Evolutionary conservation across 2,888 invertebrate genomes (phyloP).

Genomic region (Morpho deidamia): DNA sequence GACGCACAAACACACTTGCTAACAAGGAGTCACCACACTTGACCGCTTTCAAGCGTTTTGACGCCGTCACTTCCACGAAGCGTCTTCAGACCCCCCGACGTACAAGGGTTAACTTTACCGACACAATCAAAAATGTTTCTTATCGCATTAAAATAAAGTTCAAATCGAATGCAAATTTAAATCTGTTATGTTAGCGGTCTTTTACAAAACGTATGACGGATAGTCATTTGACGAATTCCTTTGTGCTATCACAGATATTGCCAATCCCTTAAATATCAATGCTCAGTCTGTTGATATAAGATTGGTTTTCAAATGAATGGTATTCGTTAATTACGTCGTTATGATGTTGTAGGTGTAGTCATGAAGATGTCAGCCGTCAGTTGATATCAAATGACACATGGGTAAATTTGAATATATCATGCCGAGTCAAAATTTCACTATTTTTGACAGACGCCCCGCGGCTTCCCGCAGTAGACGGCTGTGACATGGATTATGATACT

Average conservation of each 20-base stretch:
- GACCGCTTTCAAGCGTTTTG: conserved; percentile 62
- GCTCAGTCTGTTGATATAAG: conserved; percentile 18
- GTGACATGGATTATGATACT: conserved; percentile 29
- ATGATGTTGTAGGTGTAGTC: conserved; percentile 32
- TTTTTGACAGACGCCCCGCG: conserved; percentile 49
- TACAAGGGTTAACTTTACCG: conserved; percentile 35
- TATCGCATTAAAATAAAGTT: conserved; percentile 27
- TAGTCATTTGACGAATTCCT: conserved; percentile 67
- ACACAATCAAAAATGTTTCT: conserved; percentile 26
- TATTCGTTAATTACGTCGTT: conserved; percentile 29
- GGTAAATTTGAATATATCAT: conserved; percentile 62
- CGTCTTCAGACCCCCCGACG: conserved; percentile 52
- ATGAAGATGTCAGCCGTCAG: conserved; percentile 65
- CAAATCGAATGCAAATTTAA: conserved; percentile 13
- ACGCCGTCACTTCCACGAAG: conserved; percentile 59
- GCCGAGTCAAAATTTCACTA: conserved; percentile 68
- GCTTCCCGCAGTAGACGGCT: conserved; percentile 20
- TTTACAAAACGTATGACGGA: conserved; percentile 47
- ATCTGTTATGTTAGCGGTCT: conserved; percentile 33
- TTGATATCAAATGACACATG: conserved; percentile 65
- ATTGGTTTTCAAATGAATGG: conserved; percentile 23
- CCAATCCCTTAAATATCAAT: conserved; percentile 13
- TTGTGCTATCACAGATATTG: conserved; percentile 37
- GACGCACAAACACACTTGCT: conserved; percentile 50
- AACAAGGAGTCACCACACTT: conserved; percentile 69